These are phyloP conservation scores for Cartodere bifasciata DNA, from an alignment of 2,888 invertebrate species.

Conservation along the genomic window DNA sequence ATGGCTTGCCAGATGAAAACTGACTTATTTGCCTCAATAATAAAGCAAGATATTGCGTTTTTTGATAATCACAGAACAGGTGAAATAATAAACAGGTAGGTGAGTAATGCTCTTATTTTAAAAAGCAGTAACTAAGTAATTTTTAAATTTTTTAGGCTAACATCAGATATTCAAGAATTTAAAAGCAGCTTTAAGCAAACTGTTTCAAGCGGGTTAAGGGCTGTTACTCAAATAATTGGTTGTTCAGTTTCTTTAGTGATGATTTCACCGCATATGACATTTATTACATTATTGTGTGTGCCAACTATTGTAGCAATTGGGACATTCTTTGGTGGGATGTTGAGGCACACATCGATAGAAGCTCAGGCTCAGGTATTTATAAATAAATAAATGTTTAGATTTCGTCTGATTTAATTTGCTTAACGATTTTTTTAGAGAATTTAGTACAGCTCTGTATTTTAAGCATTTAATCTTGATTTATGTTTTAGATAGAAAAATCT, in stretches of 20 bases:
- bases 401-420: too few relatives aligned
- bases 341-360: slow-evolving; percentile 62
- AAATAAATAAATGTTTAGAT: too few relatives aligned
- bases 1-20: slow-evolving; percentile 71
- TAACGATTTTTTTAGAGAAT: too few relatives aligned
- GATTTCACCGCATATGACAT: slow-evolving; percentile 85
- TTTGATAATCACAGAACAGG: slow-evolving; percentile 86
- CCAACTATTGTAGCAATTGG: slow-evolving; percentile 80
- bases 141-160: slow-evolving; percentile 49
- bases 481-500: slow-evolving; percentile 61
- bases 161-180: slow-evolving; percentile 91
- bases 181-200: slow-evolving; percentile 92
- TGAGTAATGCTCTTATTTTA: slow-evolving; percentile 6
- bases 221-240: slow-evolving; percentile 72
- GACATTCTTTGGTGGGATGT: slow-evolving; percentile 62
- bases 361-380: slow-evolving; percentile 67
- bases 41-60: slow-evolving; percentile 80
- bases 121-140: not conserved
- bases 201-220: slow-evolving; percentile 82
- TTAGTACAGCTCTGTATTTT: too few relatives aligned
- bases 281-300: slow-evolving; percentile 69
- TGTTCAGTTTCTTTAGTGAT: slow-evolving; percentile 66
- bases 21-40: slow-evolving; percentile 68
- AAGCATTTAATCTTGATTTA: slow-evolving; percentile 9
- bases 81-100: slow-evolving; percentile 75